Evolutionary conservation across 2,113 vertebrate genomes (phyloP).

Genomic region (Cichladusa arquata): DNA sequence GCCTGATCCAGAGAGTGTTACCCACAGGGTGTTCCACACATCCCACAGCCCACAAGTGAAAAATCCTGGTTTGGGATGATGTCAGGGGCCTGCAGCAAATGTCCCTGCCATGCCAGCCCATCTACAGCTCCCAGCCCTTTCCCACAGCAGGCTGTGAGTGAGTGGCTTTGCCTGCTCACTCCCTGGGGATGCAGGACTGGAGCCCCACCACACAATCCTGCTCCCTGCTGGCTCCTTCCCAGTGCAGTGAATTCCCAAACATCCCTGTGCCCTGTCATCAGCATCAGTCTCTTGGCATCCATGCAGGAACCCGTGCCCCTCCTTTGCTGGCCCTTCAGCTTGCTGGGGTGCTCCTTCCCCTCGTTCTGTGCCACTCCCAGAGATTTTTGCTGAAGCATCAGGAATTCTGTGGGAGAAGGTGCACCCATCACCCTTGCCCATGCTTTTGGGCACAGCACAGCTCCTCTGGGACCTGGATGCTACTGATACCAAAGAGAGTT

Average conservation of each 20-base stretch:
- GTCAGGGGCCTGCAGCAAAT: background rate
- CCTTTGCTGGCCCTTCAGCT: background rate
- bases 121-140: rapidly evolving
- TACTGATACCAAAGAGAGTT: background rate
- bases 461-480: background rate
- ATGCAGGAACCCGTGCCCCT: background rate
- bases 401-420: background rate
- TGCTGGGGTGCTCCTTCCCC: background rate
- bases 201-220: rapidly evolving
- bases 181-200: rapidly evolving
- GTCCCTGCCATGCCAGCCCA: background rate
- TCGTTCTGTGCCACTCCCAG: rapidly evolving
- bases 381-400: background rate
- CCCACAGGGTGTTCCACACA: background rate
- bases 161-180: rapidly evolving
- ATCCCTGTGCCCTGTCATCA: background rate
- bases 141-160: background rate
- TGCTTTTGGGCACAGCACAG: background rate
- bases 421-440: background rate
- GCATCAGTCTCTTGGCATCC: background rate
- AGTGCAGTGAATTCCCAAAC: rapidly evolving
- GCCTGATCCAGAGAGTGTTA: background rate
- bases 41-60: background rate
- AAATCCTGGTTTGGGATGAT: background rate
- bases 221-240: background rate